Conservation (phyloP, 2,888 invertebrate species). For the Netelia virgata region DNA sequence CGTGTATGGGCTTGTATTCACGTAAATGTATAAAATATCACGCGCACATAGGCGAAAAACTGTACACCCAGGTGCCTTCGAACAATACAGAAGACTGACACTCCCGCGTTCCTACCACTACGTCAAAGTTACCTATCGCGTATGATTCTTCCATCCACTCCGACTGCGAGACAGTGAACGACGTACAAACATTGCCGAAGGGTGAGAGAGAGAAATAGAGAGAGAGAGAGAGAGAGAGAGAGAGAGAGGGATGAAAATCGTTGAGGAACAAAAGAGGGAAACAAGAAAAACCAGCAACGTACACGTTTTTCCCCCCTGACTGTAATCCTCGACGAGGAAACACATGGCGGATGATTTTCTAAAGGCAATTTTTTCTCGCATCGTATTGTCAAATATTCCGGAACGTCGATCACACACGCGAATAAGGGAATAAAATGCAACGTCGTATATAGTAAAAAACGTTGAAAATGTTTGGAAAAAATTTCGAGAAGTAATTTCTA, state of each 20-base stretch:
- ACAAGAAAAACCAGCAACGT: conserved; percentile 14
- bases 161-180: background rate
- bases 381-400: background rate
- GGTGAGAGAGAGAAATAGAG: conserved; percentile 15
- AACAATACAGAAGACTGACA: conserved; percentile 23
- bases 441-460: background rate
- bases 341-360: no score
- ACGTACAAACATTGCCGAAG: background rate
- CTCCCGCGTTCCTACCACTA: conserved; percentile 22
- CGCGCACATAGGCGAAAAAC: no score
- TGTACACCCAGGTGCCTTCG: no score
- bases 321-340: no score
- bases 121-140: conserved; percentile 42
- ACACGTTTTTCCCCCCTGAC: no score
- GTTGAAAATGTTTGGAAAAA: background rate
- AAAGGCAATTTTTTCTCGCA: conserved; percentile 11
- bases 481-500: background rate
- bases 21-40: background rate
- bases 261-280: conserved; percentile 5
- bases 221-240: background rate
- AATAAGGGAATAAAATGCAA: no score
- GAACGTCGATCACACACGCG: background rate
- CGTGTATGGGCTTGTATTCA: background rate
- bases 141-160: conserved; percentile 46
- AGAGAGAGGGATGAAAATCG: conserved; percentile 25